Base-by-base conservation (phyloP, 2,113 vertebrate species). In the Oreochromis tanganicae region DNA sequence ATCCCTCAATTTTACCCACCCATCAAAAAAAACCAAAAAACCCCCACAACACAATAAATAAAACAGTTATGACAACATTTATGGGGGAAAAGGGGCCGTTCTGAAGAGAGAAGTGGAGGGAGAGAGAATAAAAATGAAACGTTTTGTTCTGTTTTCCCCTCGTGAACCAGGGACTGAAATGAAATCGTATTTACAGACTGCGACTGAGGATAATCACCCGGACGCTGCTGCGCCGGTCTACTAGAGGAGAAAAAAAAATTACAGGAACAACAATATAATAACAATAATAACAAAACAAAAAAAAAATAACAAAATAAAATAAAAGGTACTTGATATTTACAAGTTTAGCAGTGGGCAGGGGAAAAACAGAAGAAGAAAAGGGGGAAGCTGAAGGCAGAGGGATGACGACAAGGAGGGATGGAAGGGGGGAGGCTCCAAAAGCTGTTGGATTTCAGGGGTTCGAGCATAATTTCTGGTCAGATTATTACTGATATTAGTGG, bases 251-350 rank as follows among this genome's bases (percentile, higher is more conserved):
- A 90, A 92, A 93, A 90, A 94, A 95, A 95, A 95, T 93, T 92
- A 96, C 94, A 95, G 95, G 90, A 95, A 96, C 95, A 95, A 96
- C 90, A 97, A 94, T 96, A 96, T 92, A 96, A 96, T 92, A 96
- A 96, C 90, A 96, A 96, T 92, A 96, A 96, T 90, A 97, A 96
- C 83, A 95, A 95, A 89, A 95, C 95, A 89, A 66, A 66, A 63
- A 36, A 5, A 4, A 1, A 89, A 88, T 88, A 93, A 90, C 52
- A 89, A 92, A 95, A 94, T 86, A 96, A 96, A 96, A 94, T 93
- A 96, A 96, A 96, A 96, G 95, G 95, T 96, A 95, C 94, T 95
- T 95, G 93, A 96, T 96, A 97, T 97, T 97, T 97, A 97, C 96
- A 97, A 38, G 94, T 95, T 95, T 94, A 96, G 96, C 94, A 91